Conservation (phyloP, 92 coral and sea anemone genomes). For the Zoanthus gigantus region DNA sequence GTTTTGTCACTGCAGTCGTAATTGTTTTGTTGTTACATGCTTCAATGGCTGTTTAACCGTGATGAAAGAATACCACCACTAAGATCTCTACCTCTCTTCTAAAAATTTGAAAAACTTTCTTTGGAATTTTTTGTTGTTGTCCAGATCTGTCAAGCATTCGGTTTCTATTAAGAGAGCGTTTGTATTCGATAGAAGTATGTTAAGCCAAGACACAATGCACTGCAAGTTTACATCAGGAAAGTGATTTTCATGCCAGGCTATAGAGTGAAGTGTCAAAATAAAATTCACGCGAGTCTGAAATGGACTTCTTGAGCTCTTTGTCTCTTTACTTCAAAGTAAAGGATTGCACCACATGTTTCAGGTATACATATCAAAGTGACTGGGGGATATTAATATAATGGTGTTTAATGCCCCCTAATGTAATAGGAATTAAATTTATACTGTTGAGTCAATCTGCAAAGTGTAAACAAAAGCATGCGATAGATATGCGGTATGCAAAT, state of each 20-base stretch:
- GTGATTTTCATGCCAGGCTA: constrained; percentile 69
- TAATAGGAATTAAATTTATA: constrained; percentile 83
- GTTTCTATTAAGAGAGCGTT: constrained; percentile 18
- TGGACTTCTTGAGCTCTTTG: not conserved
- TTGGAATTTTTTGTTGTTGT: not conserved
- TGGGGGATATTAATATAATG: constrained; percentile 20
- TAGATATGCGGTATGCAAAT: constrained; percentile 81
- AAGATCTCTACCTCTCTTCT: not conserved
- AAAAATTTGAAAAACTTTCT: not conserved
- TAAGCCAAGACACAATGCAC: constrained; percentile 67
- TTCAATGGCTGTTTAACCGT: constrained; percentile 24
- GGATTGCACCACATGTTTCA: not conserved
- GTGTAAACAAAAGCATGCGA: constrained; percentile 92
- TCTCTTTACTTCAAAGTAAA: not conserved
- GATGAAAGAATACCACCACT: constrained; percentile 9
- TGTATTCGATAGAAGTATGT: constrained; percentile 63
- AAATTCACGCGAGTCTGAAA: constrained; percentile 48
- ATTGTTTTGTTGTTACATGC: constrained; percentile 39
- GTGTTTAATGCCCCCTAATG: constrained; percentile 77
- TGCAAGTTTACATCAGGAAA: constrained; percentile 71
- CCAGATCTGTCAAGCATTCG: not conserved
- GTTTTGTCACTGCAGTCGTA: constrained; percentile 15
- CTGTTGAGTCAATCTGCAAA: constrained; percentile 72
- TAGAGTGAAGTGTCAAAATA: constrained; percentile 56
- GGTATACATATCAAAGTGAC: not conserved